These are phyloP conservation scores for Paguma larvata DNA, from an alignment of 2,797 vertebrate genomes.

Conservation along the genomic window DNA sequence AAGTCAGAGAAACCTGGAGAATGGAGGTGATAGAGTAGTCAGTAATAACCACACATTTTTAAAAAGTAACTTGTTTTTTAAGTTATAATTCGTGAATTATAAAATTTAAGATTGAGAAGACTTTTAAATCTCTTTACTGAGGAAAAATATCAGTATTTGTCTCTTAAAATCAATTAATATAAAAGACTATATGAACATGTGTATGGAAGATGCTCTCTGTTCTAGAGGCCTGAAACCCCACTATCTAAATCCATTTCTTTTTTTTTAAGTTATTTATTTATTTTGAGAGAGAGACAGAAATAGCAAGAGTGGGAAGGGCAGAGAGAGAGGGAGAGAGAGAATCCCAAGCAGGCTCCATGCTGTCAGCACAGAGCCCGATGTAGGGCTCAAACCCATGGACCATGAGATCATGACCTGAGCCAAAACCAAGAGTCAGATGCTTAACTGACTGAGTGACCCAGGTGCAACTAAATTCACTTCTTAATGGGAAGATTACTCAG, in stretches of 20 bases:
- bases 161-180: background rate
- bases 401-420: too few species aligned
- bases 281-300: too few species aligned
- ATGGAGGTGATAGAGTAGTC: background rate
- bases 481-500: constrained; percentile 14
- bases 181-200: background rate
- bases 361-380: too few species aligned
- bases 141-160: background rate
- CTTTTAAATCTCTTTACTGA: background rate
- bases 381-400: too few species aligned
- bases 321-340: too few species aligned
- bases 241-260: background rate
- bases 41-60: background rate
- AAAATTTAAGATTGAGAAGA: background rate
- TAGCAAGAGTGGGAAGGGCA: too few species aligned
- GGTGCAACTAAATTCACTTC: background rate
- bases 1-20: background rate
- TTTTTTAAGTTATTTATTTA: too few species aligned
- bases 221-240: background rate
- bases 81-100: background rate
- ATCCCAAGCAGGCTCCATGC: too few species aligned
- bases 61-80: background rate
- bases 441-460: too few species aligned
- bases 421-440: too few species aligned
- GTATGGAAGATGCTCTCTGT: background rate